Base-by-base conservation (phyloP, 2,113 vertebrate genomes). In the Tragelaphus imberbis region DNA sequence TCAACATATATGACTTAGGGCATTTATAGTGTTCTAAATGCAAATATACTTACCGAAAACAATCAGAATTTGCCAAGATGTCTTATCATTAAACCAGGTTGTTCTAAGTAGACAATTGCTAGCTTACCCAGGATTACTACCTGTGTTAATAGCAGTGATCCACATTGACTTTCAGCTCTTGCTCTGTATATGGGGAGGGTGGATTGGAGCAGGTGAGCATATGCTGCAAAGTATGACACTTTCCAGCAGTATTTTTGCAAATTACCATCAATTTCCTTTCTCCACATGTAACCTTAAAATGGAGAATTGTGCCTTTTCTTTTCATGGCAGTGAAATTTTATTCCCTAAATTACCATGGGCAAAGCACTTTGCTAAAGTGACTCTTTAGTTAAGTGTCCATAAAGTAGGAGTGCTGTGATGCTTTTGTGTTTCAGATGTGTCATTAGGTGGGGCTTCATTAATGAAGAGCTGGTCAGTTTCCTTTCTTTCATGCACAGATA, bases 301-400 rank as follows among this genome's bases (percentile, higher is more conserved):
- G 77, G 96, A 98, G 82, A 96, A 89, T 33, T 30, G 55, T 96
- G 36, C 16, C 61, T 95, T 92, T 82, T 92, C 58, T 95, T 96
- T 79, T 71, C 79, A 88, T 55, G 56, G 44, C 79, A 44, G 55
- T 85, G 53, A 94, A 51, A 61, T 84, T 95, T 92, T 88, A 33
- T 89, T 80, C 71, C 53, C 33, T 91, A 88, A 91, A 81, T 90
- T 75, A 68, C 27, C 36, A 12, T 79, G n/a, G 44, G 21, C 82
- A 97, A 80, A 85, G 27, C 49, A 85, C 44, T 96, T 97, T 88
- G 55, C 59, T 92, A 40, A 91, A 94, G n/a, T 84, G 94, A 68
- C 59, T 84, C 90, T 81, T 71, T 25, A 86, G 40, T 55, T 86
- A 81, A 65, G 33, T 65, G 75, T 61, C 86, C 92, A 85, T 90